These are phyloP conservation scores for Vanacampus margaritifer DNA, from an alignment of 2,113 vertebrate genomes.

Conservation along the genomic window DNA sequence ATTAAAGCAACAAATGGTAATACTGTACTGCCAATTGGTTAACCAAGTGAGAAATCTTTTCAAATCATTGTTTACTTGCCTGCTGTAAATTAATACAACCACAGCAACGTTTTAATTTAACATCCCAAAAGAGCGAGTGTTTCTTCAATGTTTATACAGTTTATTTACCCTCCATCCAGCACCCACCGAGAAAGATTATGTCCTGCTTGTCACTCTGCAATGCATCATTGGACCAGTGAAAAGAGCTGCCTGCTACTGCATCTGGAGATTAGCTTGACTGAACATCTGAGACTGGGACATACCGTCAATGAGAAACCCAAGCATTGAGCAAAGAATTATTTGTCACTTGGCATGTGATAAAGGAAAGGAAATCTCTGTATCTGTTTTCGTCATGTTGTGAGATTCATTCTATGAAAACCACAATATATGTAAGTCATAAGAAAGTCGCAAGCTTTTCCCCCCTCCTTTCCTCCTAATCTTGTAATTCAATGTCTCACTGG, in stretches of 20 bases:
- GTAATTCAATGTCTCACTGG: no score
- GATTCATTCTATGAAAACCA: no score
- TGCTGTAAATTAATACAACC: background rate
- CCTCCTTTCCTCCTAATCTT: no score
- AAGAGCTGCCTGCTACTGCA: background rate
- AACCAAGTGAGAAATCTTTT: no score
- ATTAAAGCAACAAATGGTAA: background rate
- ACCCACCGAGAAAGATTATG: background rate
- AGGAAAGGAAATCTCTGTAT: no score
- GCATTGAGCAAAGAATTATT: no score
- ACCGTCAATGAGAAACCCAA: background rate
- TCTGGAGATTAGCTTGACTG: background rate
- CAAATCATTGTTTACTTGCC: background rate
- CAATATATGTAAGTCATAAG: no score
- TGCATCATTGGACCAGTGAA: background rate
- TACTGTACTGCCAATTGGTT: background rate
- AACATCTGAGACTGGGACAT: background rate
- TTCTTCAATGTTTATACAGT: background rate
- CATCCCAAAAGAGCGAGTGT: background rate
- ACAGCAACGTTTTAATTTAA: background rate
- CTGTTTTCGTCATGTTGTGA: no score
- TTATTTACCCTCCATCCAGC: background rate
- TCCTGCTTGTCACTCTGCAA: background rate
- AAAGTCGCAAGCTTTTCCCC: no score
- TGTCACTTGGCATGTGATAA: no score